Percentiles rank a stretch among this genome's conserved stretches.
Evolutionary conservation across 2,113 vertebrate genomes (phyloP).

Genomic region (Smithornis capensis): DNA sequence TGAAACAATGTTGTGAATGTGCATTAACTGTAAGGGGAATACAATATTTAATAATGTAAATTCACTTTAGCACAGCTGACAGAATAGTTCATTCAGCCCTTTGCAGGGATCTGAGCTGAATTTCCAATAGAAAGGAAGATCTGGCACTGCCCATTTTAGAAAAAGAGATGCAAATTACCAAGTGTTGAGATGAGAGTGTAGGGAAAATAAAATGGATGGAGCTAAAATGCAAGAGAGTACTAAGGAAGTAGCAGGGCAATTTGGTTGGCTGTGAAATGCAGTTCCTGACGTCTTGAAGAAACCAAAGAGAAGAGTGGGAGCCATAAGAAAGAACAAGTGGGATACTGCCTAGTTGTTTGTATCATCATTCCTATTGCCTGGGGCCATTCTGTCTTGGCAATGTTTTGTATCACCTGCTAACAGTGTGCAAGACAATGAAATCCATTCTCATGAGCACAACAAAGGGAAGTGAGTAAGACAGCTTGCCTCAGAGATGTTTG

Average conservation of each 20-base stretch:
- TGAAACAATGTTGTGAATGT: neutral
- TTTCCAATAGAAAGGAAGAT: neutral
- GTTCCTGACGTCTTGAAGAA: neutral
- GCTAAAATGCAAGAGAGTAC: neutral
- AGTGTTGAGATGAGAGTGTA: neutral
- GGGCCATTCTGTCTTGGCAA: neutral
- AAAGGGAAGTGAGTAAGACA: neutral
- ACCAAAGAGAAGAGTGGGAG: neutral
- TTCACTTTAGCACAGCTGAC: neutral
- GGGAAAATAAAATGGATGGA: slow-evolving; percentile 5
- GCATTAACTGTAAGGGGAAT: neutral
- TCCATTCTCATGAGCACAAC: neutral
- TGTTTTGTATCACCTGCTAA: neutral
- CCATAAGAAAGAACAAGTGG: neutral
- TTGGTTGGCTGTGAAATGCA: slow-evolving; percentile 16
- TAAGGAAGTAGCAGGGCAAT: neutral
- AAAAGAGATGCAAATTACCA: neutral
- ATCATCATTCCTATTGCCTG: neutral
- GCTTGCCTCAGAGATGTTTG: neutral
- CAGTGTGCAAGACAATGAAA: neutral
- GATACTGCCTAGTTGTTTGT: neutral
- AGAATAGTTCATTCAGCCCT: neutral
- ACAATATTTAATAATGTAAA: neutral
- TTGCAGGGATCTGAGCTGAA: neutral
- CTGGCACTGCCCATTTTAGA: slow-evolving; percentile 13